Evolutionary conservation across 2,113 vertebrate species (phyloP).

Genomic region (Ranitomeya imitator): DNA sequence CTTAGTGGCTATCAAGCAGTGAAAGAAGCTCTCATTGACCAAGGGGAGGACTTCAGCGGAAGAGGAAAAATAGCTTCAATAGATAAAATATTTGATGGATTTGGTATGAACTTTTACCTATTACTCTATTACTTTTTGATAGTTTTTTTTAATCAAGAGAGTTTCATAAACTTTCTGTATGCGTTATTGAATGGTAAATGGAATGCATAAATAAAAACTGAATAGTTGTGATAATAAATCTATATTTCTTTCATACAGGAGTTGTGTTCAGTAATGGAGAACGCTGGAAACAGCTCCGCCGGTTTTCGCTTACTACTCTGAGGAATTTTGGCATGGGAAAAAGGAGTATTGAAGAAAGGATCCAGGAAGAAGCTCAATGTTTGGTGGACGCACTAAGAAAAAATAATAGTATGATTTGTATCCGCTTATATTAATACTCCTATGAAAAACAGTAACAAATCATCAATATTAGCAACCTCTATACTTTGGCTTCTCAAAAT

Average conservation of each 20-base stretch:
- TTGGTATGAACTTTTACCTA: constrained; percentile 55
- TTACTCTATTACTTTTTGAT: too few relatives aligned
- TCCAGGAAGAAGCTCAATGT: constrained; percentile 38
- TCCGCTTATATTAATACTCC: background rate
- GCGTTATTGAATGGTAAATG: too few relatives aligned
- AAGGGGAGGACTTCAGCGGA: constrained; percentile 55
- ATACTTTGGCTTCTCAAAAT: too few relatives aligned
- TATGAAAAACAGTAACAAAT: background rate
- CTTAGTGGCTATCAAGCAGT: constrained; percentile 41
- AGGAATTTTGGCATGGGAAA: constrained; percentile 46
- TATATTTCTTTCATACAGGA: background rate
- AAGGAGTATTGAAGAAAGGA: constrained; percentile 44
- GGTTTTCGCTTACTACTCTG: constrained; percentile 41
- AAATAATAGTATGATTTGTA: constrained; percentile 1
- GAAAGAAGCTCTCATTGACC: constrained; percentile 55
- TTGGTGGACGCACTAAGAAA: constrained; percentile 2
- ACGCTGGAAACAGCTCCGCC: constrained; percentile 41
- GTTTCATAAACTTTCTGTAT: too few relatives aligned
- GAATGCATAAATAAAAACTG: background rate
- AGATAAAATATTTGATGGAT: constrained; percentile 44
- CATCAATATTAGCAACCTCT: too few relatives aligned
- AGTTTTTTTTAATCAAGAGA: too few relatives aligned
- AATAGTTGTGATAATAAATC: background rate
- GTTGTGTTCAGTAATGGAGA: constrained; percentile 43
- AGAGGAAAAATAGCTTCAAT: constrained; percentile 24